These are phyloP conservation scores for Drosophila auraria DNA, from an alignment of 1,140 invertebrate species.

Conservation along the genomic window DNA sequence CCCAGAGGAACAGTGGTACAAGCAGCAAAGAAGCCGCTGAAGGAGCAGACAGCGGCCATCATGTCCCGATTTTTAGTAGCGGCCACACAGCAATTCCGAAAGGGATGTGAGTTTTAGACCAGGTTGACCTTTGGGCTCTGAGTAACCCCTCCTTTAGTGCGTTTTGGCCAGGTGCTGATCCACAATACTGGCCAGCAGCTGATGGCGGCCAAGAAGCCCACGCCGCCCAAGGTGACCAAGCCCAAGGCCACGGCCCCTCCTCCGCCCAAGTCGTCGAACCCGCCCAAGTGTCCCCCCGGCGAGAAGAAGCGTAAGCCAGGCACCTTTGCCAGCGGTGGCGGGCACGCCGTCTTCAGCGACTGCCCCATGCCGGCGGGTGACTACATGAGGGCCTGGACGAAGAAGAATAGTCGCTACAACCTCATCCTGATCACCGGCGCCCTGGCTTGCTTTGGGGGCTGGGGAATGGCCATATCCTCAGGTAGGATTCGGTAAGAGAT, in stretches of 20 bases:
- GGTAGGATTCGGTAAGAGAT: conserved; percentile 4
- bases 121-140: not conserved
- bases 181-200: conserved; percentile 22
- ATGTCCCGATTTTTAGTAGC: conserved; percentile 66
- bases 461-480: not conserved
- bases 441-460: conserved; percentile 31
- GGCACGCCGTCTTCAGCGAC: conserved; percentile 60
- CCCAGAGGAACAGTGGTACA: not conserved
- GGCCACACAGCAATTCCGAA: conserved; percentile 34
- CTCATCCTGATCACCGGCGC: conserved; percentile 46
- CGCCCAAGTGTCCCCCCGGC: conserved; percentile 28
- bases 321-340: conserved; percentile 59
- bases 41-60: not conserved
- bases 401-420: conserved; percentile 68
- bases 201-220: conserved; percentile 24
- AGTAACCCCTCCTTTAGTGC: conserved; percentile 19
- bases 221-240: not conserved
- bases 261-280: conserved; percentile 11
- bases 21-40: not conserved
- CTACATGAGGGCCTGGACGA: conserved; percentile 44
- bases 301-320: conserved; percentile 38
- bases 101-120: conserved; percentile 49
- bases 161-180: conserved; percentile 22
- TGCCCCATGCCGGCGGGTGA: conserved; percentile 63
- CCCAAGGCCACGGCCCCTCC: not conserved